These are phyloP conservation scores for Solenopsis invicta DNA, from an alignment of 1,140 invertebrate genomes.

Conservation along the genomic window DNA sequence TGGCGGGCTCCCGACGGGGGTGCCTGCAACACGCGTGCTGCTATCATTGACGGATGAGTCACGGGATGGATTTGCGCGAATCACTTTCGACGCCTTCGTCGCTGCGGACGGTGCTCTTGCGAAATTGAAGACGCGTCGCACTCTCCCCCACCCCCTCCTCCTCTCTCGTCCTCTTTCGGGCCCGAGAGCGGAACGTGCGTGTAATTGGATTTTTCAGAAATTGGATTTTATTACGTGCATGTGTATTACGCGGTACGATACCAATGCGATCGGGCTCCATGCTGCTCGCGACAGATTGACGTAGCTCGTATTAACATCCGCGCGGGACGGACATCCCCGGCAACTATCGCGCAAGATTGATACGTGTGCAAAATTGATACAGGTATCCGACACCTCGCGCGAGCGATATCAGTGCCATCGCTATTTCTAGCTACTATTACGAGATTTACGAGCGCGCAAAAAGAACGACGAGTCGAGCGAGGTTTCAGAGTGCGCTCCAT, in stretches of 20 bases:
- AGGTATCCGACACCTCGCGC: constrained; percentile 39
- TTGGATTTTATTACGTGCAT: background rate
- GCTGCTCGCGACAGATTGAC: constrained; percentile 34
- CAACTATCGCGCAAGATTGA: constrained; percentile 29
- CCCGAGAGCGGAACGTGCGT: background rate
- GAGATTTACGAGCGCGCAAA: constrained; percentile 48
- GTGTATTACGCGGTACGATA: background rate
- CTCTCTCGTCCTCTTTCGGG: background rate
- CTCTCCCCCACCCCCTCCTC: too few relatives aligned
- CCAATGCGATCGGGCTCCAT: background rate
- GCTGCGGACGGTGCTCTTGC: background rate
- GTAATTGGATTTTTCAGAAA: background rate
- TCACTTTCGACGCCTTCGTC: constrained; percentile 1
- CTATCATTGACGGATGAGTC: constrained; percentile 61
- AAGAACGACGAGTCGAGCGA: constrained; percentile 33
- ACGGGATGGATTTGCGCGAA: constrained; percentile 23
- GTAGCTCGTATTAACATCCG: constrained; percentile 29
- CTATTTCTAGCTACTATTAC: constrained; percentile 55
- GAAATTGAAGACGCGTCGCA: background rate
- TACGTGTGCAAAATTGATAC: constrained; percentile 61
- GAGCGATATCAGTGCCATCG: constrained; percentile 49
- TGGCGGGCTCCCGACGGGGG: constrained; percentile 54
- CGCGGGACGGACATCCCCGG: background rate
- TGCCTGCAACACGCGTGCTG: constrained; percentile 24
- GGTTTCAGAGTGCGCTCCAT: background rate